Conservation (phyloP, 2,888 invertebrate species). For the Ariolimax columbianus region DNA sequence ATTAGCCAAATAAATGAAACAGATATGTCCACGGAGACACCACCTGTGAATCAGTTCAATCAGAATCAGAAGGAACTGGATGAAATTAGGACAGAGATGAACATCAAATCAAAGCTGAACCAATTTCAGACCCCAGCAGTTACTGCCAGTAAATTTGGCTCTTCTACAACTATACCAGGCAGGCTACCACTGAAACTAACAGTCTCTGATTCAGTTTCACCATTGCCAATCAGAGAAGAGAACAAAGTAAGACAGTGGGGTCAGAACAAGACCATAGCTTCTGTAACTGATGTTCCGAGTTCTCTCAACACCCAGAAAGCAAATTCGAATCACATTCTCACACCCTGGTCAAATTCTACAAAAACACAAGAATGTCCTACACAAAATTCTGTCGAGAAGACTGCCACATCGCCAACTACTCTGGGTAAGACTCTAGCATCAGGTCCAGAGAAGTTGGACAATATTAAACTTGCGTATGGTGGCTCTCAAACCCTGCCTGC, state of each 20-base stretch:
- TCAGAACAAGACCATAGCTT: slow-evolving; percentile 69
- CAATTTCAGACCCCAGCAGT: slow-evolving; percentile 24
- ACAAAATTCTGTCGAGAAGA: background rate
- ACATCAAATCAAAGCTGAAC: slow-evolving; percentile 20
- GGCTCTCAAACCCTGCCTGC: background rate
- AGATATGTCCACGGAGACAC: background rate
- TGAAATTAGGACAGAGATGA: background rate
- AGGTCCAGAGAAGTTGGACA: slow-evolving; percentile 22
- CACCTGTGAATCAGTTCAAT: background rate
- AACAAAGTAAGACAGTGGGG: slow-evolving; percentile 64
- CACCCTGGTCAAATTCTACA: background rate
- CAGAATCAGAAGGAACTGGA: background rate
- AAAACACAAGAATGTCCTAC: background rate
- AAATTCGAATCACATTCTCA: slow-evolving; percentile 47
- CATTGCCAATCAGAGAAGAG: slow-evolving; percentile 65
- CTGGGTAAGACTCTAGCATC: background rate
- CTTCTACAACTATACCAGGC: slow-evolving; percentile 11
- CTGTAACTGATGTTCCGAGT: slow-evolving; percentile 55
- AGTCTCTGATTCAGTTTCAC: slow-evolving; percentile 21
- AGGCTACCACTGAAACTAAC: slow-evolving; percentile 3
- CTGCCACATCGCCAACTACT: background rate
- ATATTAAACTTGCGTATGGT: background rate
- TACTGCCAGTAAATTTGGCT: background rate
- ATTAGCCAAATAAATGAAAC: background rate
- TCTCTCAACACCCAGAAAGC: slow-evolving; percentile 55